These are phyloP conservation scores for Acromyrmex echinatior DNA, from an alignment of 1,140 invertebrate genomes.

Conservation along the genomic window DNA sequence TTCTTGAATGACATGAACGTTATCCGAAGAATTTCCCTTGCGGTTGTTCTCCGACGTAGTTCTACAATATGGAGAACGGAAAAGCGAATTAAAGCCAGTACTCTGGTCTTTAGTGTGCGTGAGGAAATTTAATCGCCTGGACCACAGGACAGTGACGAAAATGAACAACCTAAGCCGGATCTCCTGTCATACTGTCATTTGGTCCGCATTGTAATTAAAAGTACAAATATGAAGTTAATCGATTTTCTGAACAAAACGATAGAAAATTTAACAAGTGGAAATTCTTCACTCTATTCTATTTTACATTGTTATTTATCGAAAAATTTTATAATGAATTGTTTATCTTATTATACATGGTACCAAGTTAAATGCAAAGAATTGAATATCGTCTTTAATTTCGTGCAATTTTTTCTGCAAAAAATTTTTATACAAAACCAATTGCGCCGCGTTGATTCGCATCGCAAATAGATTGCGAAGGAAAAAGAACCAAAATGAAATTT, in stretches of 20 bases:
- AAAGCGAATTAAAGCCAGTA: slow-evolving; percentile 27
- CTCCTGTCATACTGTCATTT: background rate
- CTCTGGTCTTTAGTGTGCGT: background rate
- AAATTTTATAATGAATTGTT: background rate
- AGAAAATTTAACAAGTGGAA: background rate
- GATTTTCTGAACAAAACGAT: background rate
- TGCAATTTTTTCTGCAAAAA: background rate
- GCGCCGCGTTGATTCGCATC: background rate
- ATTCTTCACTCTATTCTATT: background rate
- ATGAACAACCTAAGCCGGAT: slow-evolving; percentile 1
- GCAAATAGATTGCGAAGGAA: background rate
- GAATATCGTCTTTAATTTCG: background rate
- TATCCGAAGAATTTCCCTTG: slow-evolving; percentile 67
- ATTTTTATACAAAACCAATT: background rate
- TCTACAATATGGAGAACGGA: slow-evolving; percentile 3
- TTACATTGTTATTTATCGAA: background rate
- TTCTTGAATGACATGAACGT: slow-evolving; percentile 38
- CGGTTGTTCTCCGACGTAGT: slow-evolving; percentile 16
- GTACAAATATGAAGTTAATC: background rate
- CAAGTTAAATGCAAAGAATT: background rate
- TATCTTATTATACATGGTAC: background rate
- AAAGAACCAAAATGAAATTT: background rate
- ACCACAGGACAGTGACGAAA: background rate
- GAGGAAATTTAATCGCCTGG: background rate
- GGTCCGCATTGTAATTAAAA: background rate